phyloP scores from a whole-genome alignment of 1,140 invertebrate genomes.

The Atta texana region DNA sequence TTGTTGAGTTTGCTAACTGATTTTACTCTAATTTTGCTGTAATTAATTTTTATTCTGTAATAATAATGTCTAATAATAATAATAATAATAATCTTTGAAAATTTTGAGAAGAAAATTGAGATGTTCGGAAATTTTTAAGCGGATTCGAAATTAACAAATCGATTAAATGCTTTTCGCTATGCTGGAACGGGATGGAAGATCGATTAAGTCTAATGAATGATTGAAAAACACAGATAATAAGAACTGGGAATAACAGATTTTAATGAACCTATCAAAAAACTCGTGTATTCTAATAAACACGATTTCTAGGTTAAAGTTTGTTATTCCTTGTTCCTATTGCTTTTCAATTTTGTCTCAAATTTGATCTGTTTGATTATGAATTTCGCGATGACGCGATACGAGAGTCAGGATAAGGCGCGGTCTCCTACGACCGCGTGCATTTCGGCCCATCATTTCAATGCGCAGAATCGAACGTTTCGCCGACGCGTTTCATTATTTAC shows the following conservation, averaged over 20 bases:
- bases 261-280: too few species aligned
- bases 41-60: too few species aligned
- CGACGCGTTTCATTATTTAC: constrained; percentile 48
- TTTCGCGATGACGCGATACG: not conserved
- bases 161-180: not conserved
- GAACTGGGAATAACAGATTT: too few species aligned
- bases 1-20: not conserved
- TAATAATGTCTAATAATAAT: not conserved
- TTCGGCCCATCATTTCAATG: constrained; percentile 12
- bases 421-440: not conserved
- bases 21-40: not conserved
- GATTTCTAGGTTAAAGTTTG: too few species aligned
- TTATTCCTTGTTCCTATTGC: too few species aligned
- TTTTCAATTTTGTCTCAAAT: too few species aligned
- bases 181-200: too few species aligned
- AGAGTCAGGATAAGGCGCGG: not conserved
- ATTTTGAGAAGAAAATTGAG: not conserved
- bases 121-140: not conserved
- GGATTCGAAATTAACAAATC: not conserved
- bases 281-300: too few species aligned
- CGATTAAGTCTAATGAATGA: too few species aligned
- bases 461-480: constrained; percentile 14
- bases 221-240: too few species aligned
- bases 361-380: not conserved
- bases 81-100: not conserved